Conservation (phyloP, 2,113 vertebrate genomes). For the Tursiops truncatus region DNA sequence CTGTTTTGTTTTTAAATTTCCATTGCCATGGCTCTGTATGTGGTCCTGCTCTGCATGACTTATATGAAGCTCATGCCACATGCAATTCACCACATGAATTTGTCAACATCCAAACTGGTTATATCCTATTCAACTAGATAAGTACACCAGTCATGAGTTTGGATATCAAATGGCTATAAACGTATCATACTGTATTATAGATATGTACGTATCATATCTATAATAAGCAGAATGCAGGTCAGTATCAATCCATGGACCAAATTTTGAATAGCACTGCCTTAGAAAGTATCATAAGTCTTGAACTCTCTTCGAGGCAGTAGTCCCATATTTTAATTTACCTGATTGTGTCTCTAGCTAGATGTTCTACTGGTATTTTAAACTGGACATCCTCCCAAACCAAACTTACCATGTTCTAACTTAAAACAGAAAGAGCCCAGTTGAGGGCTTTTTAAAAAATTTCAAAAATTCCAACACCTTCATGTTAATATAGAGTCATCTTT, state of each 20-base stretch:
- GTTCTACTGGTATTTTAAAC: neutral
- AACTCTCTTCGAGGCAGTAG: neutral
- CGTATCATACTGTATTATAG: neutral
- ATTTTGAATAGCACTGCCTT: conserved; percentile 11
- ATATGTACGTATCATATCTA: too few relatives aligned
- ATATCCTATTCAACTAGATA: neutral
- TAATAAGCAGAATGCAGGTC: neutral
- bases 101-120: neutral
- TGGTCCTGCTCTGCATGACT: neutral
- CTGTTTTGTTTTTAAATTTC: neutral
- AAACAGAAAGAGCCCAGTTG: neutral
- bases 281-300: neutral
- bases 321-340: neutral
- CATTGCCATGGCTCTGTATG: neutral
- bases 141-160: neutral
- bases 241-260: neutral
- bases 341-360: neutral
- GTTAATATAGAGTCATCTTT: neutral
- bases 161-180: neutral
- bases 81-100: neutral
- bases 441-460: neutral
- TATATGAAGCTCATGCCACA: neutral
- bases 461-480: neutral
- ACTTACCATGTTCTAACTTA: neutral
- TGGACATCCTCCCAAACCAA: neutral